Conservation (phyloP, 2,113 vertebrate species). For the Catharus fuscescens region DNA sequence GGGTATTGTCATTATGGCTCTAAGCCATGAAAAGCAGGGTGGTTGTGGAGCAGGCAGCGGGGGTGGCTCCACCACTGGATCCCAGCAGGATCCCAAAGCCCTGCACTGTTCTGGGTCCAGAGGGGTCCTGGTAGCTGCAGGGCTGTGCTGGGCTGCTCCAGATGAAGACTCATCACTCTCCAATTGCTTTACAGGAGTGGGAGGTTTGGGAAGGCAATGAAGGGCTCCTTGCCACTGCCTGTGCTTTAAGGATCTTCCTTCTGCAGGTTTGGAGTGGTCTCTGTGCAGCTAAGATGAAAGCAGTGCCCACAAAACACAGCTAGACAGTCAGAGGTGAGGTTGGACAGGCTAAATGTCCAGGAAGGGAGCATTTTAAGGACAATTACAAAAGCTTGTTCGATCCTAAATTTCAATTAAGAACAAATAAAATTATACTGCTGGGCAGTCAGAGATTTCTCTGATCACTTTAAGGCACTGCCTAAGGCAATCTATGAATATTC, state of each 20-base stretch:
- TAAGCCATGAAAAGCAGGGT: background rate
- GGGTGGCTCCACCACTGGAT: rapidly evolving
- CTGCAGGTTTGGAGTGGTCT: background rate
- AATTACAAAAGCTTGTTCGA: background rate
- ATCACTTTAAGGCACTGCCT: slow-evolving; percentile 24
- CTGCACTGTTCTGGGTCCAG: background rate
- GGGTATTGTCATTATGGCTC: background rate
- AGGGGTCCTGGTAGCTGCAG: background rate
- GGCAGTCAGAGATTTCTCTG: slow-evolving; percentile 8
- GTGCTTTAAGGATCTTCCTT: background rate
- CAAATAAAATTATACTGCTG: slow-evolving; percentile 45
- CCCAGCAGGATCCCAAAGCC: background rate
- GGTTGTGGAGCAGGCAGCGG: background rate
- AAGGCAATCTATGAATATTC: slow-evolving; percentile 26
- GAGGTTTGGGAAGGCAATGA: background rate
- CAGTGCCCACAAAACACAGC: background rate
- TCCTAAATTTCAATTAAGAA: slow-evolving; percentile 33
- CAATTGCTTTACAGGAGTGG: background rate
- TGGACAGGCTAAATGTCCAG: background rate
- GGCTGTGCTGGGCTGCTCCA: background rate
- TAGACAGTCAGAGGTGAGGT: background rate
- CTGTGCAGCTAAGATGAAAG: background rate
- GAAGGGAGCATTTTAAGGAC: background rate
- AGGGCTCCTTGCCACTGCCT: background rate
- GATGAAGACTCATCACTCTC: background rate